phyloP scores from a whole-genome alignment of 2,888 invertebrate genomes.

The Choristoneura rosaceana region DNA sequence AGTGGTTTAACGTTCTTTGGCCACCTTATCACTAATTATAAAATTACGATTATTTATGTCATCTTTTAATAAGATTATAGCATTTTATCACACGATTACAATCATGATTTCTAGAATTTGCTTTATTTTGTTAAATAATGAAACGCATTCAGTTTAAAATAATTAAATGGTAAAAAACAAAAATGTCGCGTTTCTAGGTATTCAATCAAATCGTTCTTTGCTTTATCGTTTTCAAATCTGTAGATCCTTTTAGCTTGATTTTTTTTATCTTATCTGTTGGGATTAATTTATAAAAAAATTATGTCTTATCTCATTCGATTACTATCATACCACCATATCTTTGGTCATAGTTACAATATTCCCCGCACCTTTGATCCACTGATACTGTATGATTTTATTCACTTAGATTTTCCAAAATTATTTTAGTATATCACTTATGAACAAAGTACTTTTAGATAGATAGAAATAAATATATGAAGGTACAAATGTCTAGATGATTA shows the following conservation, averaged over 20 bases:
- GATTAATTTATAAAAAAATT: not conserved
- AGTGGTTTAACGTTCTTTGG: not conserved
- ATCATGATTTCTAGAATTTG: not conserved
- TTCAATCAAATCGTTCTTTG: too few species aligned
- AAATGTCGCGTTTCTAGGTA: not conserved
- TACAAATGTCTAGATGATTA: too few species aligned
- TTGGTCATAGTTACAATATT: not conserved
- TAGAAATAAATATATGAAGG: too few species aligned
- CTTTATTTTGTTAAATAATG: too few species aligned
- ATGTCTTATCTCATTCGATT: not conserved
- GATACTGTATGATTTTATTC: not conserved
- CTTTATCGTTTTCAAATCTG: too few species aligned
- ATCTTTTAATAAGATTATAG: conserved; percentile 9
- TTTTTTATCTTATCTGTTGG: not conserved
- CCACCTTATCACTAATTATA: not conserved
- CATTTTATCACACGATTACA: not conserved
- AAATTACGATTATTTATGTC: not conserved
- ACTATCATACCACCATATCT: not conserved
- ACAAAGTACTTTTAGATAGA: too few species aligned
- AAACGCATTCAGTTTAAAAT: not conserved
- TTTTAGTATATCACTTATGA: too few species aligned
- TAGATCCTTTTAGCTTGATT: too few species aligned
- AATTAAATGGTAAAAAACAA: not conserved
- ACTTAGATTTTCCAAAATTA: too few species aligned
- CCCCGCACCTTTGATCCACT: not conserved